Conservation (phyloP, 2,888 invertebrate species). For the Drosophila mimetica region DNA sequence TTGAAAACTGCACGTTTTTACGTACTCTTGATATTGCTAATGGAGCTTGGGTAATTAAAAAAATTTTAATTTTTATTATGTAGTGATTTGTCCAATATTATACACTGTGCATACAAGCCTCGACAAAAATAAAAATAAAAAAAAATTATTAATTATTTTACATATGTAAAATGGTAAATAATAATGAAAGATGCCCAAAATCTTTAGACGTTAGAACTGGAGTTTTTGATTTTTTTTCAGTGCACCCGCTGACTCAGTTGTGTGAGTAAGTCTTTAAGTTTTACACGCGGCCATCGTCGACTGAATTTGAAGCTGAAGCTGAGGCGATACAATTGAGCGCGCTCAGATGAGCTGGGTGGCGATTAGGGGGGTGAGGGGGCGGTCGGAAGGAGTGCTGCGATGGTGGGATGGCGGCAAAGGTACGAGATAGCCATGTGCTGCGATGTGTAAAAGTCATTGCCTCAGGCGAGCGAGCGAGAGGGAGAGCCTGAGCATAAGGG, state of each 20-base stretch:
- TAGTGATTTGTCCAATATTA: neutral
- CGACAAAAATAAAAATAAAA: neutral
- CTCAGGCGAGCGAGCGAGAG: slow-evolving; percentile 36
- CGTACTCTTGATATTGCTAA: neutral
- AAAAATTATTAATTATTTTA: too few relatives aligned
- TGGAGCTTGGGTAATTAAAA: neutral
- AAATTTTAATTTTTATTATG: neutral
- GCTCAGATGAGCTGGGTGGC: slow-evolving; percentile 50
- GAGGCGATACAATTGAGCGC: slow-evolving; percentile 70
- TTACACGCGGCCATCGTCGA: slow-evolving; percentile 60
- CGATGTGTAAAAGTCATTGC: slow-evolving; percentile 79
- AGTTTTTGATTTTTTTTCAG: neutral
- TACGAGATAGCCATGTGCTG: slow-evolving; percentile 64
- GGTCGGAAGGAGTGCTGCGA: neutral
- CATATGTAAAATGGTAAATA: too few relatives aligned
- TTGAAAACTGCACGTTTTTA: slow-evolving; percentile 4
- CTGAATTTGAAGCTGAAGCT: slow-evolving; percentile 9
- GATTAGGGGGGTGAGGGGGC: slow-evolving; percentile 6
- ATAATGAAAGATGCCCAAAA: neutral
- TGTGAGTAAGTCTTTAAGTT: slow-evolving; percentile 61
- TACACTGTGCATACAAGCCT: neutral
- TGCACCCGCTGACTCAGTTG: slow-evolving; percentile 50
- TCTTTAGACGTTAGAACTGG: neutral
- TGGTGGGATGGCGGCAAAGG: slow-evolving; percentile 11
- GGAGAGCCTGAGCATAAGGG: neutral